Evolutionary conservation across 2,888 invertebrate species (phyloP).

Genomic region (Orchesellides sinensis): DNA sequence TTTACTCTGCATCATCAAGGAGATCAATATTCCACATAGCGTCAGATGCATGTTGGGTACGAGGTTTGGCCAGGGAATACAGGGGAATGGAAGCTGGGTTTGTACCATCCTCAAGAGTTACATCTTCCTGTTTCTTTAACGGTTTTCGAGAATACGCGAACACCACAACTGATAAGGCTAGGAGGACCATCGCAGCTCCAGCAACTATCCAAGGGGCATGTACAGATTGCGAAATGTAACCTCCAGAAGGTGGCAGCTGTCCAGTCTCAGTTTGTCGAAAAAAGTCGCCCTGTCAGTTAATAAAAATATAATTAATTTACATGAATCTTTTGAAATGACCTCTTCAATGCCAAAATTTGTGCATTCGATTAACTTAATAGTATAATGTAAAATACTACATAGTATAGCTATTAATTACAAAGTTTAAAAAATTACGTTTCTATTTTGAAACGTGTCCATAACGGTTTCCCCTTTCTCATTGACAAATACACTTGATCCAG

Average conservation of each 20-base stretch:
- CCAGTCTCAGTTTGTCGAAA: slow-evolving; percentile 37
- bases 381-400: neutral
- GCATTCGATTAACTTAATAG: no score
- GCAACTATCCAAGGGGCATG: slow-evolving; percentile 5
- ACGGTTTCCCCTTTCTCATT: slow-evolving; percentile 40
- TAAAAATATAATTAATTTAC: neutral
- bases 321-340: neutral
- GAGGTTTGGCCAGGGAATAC: slow-evolving; percentile 30
- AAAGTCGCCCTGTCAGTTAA: slow-evolving; percentile 45
- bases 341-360: neutral
- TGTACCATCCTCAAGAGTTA: neutral
- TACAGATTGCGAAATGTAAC: slow-evolving; percentile 6
- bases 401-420: slow-evolving; percentile 41
- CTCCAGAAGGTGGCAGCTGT: slow-evolving; percentile 19
- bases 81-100: slow-evolving; percentile 8
- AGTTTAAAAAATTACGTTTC: slow-evolving; percentile 50
- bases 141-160: slow-evolving; percentile 24
- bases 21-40: slow-evolving; percentile 64
- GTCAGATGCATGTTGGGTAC: slow-evolving; percentile 38
- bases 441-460: slow-evolving; percentile 28
- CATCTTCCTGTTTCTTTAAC: slow-evolving; percentile 1
- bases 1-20: slow-evolving; percentile 28
- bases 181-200: slow-evolving; percentile 20
- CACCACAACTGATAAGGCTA: slow-evolving; percentile 22
- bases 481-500: slow-evolving; percentile 36